A percentile compares a stretch with the other conserved stretches of the same genome.
These are phyloP conservation scores for Sarcophaga rosellei DNA, from an alignment of 2,888 invertebrate genomes.

Conservation along the genomic window DNA sequence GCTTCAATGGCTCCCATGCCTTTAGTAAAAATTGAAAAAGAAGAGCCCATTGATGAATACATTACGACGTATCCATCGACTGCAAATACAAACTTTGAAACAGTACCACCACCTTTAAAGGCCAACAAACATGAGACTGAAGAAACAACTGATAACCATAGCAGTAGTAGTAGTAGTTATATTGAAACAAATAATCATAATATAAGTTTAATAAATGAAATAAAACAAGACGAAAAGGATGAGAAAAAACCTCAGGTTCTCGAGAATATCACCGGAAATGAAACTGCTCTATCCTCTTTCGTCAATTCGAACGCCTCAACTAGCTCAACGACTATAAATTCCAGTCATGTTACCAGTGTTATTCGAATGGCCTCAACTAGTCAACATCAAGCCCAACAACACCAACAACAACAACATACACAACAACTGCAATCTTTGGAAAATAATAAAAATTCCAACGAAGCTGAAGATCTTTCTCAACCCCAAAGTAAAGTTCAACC, in stretches of 20 bases:
- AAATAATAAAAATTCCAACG: constrained; percentile 31
- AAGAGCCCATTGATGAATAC: constrained; percentile 77
- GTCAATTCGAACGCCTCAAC: constrained; percentile 45
- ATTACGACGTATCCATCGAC: constrained; percentile 31
- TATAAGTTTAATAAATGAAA: constrained; percentile 50
- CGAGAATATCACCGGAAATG: constrained; percentile 38
- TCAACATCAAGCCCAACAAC: constrained; percentile 64
- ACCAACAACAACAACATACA: constrained; percentile 31
- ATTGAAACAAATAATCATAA: constrained; percentile 50
- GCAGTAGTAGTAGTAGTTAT: constrained; percentile 67
- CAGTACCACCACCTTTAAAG: constrained; percentile 66
- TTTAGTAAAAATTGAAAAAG: constrained; percentile 78
- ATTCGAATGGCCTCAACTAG: constrained; percentile 79
- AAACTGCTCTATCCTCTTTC: constrained; percentile 24
- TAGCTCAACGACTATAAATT: constrained; percentile 60
- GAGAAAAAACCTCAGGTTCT: constrained; percentile 60
- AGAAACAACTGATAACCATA: constrained; percentile 70
- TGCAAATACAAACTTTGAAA: constrained; percentile 48
- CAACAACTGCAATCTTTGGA: constrained; percentile 49
- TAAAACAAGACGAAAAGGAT: constrained; percentile 42
- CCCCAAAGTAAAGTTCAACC: constrained; percentile 37
- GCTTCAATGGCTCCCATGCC: constrained; percentile 75
- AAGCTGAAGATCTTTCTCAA: constrained; percentile 74
- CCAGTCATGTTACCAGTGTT: constrained; percentile 78
- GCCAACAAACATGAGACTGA: constrained; percentile 72